Percentiles rank a stretch among this genome's conserved stretches.
Conservation (phyloP, 2,888 invertebrate genomes). For the Acleris cristana region DNA sequence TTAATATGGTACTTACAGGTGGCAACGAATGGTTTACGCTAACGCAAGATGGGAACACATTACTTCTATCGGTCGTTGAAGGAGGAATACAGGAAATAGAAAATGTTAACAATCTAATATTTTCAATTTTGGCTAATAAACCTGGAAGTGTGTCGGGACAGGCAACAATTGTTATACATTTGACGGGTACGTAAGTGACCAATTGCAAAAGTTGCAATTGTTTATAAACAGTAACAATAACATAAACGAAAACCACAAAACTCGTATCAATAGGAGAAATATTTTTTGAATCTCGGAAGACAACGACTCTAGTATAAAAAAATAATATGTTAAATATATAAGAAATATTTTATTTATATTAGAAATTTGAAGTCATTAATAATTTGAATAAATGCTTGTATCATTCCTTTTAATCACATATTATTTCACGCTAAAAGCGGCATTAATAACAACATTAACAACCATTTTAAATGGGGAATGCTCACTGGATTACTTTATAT, state of each 20-base stretch:
- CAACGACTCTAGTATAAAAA: too few species aligned
- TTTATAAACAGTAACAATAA: neutral
- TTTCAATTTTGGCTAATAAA: constrained; percentile 46
- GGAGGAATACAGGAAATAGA: constrained; percentile 36
- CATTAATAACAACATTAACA: too few species aligned
- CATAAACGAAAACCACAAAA: constrained; percentile 17
- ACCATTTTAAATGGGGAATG: too few species aligned
- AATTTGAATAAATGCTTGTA: too few species aligned
- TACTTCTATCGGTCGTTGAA: constrained; percentile 34
- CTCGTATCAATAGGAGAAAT: too few species aligned
- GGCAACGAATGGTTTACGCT: constrained; percentile 45
- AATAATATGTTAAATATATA: too few species aligned
- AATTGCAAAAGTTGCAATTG: neutral
- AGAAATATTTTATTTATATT: too few species aligned
- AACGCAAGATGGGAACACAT: constrained; percentile 39
- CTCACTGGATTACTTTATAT: too few species aligned
- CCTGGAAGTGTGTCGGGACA: constrained; percentile 40
- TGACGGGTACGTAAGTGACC: constrained; percentile 40
- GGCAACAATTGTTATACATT: constrained; percentile 45
- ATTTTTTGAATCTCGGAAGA: too few species aligned
- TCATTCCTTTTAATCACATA: too few species aligned
- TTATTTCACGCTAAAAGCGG: too few species aligned
- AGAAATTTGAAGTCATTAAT: too few species aligned
- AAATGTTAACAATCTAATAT: constrained; percentile 43
- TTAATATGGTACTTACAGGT: constrained; percentile 41